phyloP scores from a whole-genome alignment of 1,140 invertebrate species.

The Vanessa tameamea region DNA sequence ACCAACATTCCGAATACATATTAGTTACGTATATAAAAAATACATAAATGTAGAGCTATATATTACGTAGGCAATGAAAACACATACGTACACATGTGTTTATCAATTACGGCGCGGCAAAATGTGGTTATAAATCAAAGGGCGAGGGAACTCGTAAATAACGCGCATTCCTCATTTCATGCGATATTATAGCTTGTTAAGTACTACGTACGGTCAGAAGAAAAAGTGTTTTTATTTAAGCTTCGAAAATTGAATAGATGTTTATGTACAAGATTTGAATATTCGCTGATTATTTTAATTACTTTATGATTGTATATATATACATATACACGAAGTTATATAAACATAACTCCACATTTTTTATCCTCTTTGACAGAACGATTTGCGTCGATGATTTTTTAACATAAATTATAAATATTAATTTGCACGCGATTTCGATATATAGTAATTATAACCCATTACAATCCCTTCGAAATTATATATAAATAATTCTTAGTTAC shows the following conservation, averaged over 20 bases:
- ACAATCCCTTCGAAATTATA: no score
- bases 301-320: no score
- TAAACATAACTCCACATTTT: no score
- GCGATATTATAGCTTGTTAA: slow-evolving; percentile 34
- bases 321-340: no score
- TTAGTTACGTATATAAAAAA: neutral
- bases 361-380: no score
- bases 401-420: no score
- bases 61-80: neutral
- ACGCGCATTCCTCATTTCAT: slow-evolving; percentile 16
- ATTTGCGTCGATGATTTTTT: no score
- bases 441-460: no score
- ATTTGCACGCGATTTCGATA: no score
- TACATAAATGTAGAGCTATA: neutral
- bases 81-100: neutral
- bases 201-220: slow-evolving; percentile 9
- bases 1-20: no score
- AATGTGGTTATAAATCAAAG: slow-evolving; percentile 32
- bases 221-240: neutral
- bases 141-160: slow-evolving; percentile 33
- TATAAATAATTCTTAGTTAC: no score
- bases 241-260: neutral
- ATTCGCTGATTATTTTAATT: no score
- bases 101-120: slow-evolving; percentile 16
- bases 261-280: neutral